Conservation (phyloP, 2,113 vertebrate genomes). For the Atrichornis clamosus region DNA sequence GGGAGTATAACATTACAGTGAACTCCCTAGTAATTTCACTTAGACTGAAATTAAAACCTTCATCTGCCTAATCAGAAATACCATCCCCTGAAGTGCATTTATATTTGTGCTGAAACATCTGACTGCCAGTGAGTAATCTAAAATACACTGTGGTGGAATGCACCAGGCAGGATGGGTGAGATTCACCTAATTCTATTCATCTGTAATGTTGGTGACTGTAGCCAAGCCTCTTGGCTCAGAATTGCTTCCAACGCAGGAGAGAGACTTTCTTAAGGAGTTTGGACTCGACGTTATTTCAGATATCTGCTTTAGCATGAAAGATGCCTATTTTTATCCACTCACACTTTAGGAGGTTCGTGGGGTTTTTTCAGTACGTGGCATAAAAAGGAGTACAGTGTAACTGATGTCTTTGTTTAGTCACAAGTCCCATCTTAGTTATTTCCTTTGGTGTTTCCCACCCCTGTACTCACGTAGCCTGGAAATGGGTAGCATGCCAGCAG, state of each 20-base stretch:
- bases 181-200: background rate
- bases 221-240: background rate
- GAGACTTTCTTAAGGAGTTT: background rate
- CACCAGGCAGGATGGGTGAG: background rate
- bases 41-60: background rate
- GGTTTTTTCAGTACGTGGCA: background rate
- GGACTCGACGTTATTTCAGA: background rate
- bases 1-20: background rate
- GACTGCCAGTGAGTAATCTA: background rate
- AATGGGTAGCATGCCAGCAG: background rate
- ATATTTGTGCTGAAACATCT: background rate
- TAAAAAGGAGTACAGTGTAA: background rate
- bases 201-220: background rate
- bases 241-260: background rate
- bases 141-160: background rate
- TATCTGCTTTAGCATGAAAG: background rate
- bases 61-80: background rate
- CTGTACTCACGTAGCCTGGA: background rate
- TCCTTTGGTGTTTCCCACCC: background rate
- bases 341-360: background rate
- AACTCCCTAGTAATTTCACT: background rate
- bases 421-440: background rate
- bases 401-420: background rate
- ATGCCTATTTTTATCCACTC: background rate
- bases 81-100: background rate